Conservation (phyloP, 37 sponge, comb jelly and placozoan genomes). For the Cladorhizidae sp. region DNA sequence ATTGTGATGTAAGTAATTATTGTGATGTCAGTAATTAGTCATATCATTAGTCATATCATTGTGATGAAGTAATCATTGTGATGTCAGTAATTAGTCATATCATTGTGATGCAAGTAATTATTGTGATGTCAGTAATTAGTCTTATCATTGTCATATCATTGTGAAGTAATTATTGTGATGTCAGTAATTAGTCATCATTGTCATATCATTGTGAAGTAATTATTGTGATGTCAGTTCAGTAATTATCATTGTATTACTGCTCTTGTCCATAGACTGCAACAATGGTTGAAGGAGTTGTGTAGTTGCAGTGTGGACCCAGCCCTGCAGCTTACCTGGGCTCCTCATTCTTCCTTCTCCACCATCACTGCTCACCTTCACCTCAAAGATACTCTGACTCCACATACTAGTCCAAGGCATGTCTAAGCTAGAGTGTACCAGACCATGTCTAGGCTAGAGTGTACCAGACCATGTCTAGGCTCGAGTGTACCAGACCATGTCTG, state of each 20-base stretch:
- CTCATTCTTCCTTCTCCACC: conserved; percentile 22
- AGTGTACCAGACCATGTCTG: not conserved
- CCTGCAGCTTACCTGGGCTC: conserved; percentile 31
- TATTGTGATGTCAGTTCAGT: too few species aligned
- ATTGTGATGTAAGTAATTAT: too few species aligned
- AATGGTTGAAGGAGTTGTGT: conserved; percentile 48
- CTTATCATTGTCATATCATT: too few species aligned
- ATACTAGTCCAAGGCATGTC: not conserved
- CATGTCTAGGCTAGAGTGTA: too few species aligned
- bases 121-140: too few species aligned
- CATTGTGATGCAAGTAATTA: not conserved
- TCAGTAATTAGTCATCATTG: too few species aligned
- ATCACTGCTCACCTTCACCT: conserved; percentile 23
- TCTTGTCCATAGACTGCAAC: conserved; percentile 23
- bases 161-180: too few species aligned
- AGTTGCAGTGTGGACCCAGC: conserved; percentile 34
- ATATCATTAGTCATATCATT: too few species aligned
- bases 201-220: too few species aligned
- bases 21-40: too few species aligned
- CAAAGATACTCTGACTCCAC: not conserved
- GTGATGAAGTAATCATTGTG: conserved; percentile 1
- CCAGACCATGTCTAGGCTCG: not conserved
- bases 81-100: not conserved
- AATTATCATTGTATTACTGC: too few species aligned
- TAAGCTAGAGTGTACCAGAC: not conserved